phyloP scores from a whole-genome alignment of 2,888 invertebrate genomes.

The Drosophila fulvimacula region DNA sequence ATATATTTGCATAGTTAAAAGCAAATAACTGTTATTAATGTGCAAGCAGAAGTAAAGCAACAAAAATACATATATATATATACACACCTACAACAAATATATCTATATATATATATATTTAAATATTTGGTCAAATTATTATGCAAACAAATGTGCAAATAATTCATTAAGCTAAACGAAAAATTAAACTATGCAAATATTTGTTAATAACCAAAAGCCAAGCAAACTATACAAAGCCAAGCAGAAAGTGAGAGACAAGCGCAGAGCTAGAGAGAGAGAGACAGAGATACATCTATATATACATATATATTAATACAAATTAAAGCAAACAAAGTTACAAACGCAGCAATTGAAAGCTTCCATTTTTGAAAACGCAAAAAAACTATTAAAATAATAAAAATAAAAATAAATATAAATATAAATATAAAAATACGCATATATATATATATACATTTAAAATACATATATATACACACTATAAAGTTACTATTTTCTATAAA shows the following conservation, averaged over 20 bases:
- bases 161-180: constrained; percentile 27
- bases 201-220: constrained; percentile 49
- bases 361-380: constrained; percentile 62
- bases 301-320: constrained; percentile 31
- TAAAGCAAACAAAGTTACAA: constrained; percentile 74
- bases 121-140: constrained; percentile 40
- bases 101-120: constrained; percentile 17
- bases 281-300: constrained; percentile 16
- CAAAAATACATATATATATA: constrained; percentile 21
- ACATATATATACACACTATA: constrained; percentile 23
- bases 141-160: constrained; percentile 35
- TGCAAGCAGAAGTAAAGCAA: constrained; percentile 21
- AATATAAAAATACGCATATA: constrained; percentile 59
- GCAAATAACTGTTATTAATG: constrained; percentile 40
- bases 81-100: constrained; percentile 5
- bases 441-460: constrained; percentile 36
- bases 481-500: constrained; percentile 74
- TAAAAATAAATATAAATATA: constrained; percentile 31
- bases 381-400: constrained; percentile 20
- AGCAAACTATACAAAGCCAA: constrained; percentile 8
- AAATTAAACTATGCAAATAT: constrained; percentile 59
- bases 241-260: not conserved
- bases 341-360: constrained; percentile 80
- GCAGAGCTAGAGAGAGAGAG: constrained; percentile 14
- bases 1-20: constrained; percentile 17